phyloP scores from a whole-genome alignment of 2,888 invertebrate species.

The Cheilosia scutellata region DNA sequence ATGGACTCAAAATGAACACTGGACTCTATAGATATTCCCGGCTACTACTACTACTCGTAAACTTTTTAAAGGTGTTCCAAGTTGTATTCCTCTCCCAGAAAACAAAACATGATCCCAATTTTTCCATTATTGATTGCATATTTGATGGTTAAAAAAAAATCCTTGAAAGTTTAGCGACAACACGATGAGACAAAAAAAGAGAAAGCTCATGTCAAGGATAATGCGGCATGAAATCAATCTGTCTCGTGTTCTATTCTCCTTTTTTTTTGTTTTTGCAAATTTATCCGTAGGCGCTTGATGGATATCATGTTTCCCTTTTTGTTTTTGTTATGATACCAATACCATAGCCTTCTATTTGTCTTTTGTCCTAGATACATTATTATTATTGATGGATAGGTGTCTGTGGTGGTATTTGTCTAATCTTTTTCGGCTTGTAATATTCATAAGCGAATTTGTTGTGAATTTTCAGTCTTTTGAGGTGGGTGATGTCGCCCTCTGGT shows the following conservation, averaged over 20 bases:
- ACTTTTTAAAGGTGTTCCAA: too few relatives aligned
- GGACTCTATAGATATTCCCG: too few relatives aligned
- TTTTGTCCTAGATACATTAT: constrained; percentile 25
- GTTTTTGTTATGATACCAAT: constrained; percentile 8
- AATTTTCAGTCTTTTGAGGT: not conserved
- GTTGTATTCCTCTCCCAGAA: too few relatives aligned
- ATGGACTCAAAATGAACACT: not conserved
- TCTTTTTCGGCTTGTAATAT: constrained; percentile 1
- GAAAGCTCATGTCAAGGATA: constrained; percentile 33
- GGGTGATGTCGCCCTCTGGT: not conserved
- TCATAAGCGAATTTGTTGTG: constrained; percentile 5
- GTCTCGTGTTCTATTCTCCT: constrained; percentile 33
- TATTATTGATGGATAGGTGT: constrained; percentile 38
- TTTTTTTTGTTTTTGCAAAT: constrained; percentile 2
- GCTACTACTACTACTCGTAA: too few relatives aligned
- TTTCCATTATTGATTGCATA: constrained; percentile 15
- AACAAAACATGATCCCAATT: not conserved
- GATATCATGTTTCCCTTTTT: constrained; percentile 22
- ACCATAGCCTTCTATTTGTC: constrained; percentile 26
- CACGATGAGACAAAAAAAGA: not conserved
- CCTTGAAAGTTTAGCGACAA: constrained; percentile 39
- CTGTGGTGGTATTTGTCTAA: constrained; percentile 27
- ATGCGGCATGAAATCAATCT: constrained; percentile 54
- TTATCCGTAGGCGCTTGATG: constrained; percentile 42
- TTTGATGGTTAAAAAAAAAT: not conserved